These are phyloP conservation scores for Ligdia adustata DNA, from an alignment of 2,888 invertebrate genomes.

Conservation along the genomic window DNA sequence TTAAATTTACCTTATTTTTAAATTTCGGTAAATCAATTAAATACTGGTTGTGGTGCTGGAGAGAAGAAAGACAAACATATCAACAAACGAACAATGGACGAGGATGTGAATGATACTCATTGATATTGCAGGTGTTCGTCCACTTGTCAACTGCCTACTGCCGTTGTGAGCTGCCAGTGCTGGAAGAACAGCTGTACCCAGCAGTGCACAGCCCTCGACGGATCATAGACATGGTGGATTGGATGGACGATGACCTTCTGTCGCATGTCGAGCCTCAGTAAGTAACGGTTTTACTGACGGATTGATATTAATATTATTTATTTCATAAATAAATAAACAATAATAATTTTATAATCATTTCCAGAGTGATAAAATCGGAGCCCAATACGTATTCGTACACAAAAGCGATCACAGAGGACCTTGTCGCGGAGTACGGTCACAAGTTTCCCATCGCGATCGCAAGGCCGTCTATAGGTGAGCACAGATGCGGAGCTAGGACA, in stretches of 20 bases:
- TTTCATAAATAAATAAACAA: too few relatives aligned
- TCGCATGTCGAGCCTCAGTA: constrained; percentile 87
- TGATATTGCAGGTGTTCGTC: constrained; percentile 89
- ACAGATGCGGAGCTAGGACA: constrained; percentile 33
- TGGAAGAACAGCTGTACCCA: constrained; percentile 93
- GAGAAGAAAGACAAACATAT: too few relatives aligned
- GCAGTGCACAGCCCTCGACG: constrained; percentile 85
- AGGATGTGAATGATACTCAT: too few relatives aligned
- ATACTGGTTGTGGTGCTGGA: too few relatives aligned
- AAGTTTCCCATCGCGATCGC: constrained; percentile 92
- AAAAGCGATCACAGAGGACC: constrained; percentile 94
- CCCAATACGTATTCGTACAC: constrained; percentile 98
- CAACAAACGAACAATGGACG: too few relatives aligned
- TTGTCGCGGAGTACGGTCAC: constrained; percentile 88
- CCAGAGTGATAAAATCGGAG: constrained; percentile 87
- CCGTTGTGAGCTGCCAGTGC: constrained; percentile 90
- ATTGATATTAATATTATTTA: too few relatives aligned
- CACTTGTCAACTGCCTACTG: constrained; percentile 98
- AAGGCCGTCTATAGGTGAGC: constrained; percentile 94
- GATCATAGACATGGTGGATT: constrained; percentile 87
- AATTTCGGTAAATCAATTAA: too few relatives aligned
- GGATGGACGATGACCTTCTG: constrained; percentile 87
- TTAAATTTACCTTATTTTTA: too few relatives aligned
- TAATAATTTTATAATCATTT: constrained; percentile 33
- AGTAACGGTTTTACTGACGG: too few relatives aligned